Base-by-base conservation (phyloP, 2,888 invertebrate genomes). In the Euphydryas editha region DNA sequence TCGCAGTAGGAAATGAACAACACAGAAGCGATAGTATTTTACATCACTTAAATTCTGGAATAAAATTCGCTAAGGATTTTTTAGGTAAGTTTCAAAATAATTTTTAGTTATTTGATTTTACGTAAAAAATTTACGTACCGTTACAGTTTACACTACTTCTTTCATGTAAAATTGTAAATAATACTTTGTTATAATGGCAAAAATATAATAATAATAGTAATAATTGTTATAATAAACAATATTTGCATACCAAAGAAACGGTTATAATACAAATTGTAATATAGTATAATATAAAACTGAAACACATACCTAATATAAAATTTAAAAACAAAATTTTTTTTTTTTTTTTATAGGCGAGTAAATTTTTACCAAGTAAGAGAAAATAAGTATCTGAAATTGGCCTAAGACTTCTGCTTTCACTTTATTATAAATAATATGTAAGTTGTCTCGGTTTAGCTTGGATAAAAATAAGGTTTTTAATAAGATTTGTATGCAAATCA, bases 61-160 rank as follows among this genome's bases (percentile, higher is more conserved):
- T 92, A 85, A 90, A 92, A 76, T 83, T 90, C 66, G 92, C 92
- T 1, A 82, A 85, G 61, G 85, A 90, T 78, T 84, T 91, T 75
- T 82, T 92, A 18, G 91, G 92, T 92, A 78, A 79, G 87, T 81
- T 55, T 56, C 18, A 46, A 46, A 10, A 1, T 18, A 20, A 18
- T 1, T 20, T 46, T 20, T 18, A 47, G 20, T 49, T 49, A 11
- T 10, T 49, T 21, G 11, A 15, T 18, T 18, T 10, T 46, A n/a
- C 3, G 6, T 44, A 44, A 17, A 46, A 4, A 2, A n/a, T 46
- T 46, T 46, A 8, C 13, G 2, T 20, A 13, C 11, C 3, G 1
- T 11, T 20, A 17, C 13, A 15, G 13, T 42, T 44, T 6, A 3
- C 4, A 1, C 0, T 47, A 47, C 11, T 6, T 39, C 3, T 39